phyloP scores from a whole-genome alignment of 1,140 invertebrate genomes.

The Caenorhabditis tropicalis region DNA sequence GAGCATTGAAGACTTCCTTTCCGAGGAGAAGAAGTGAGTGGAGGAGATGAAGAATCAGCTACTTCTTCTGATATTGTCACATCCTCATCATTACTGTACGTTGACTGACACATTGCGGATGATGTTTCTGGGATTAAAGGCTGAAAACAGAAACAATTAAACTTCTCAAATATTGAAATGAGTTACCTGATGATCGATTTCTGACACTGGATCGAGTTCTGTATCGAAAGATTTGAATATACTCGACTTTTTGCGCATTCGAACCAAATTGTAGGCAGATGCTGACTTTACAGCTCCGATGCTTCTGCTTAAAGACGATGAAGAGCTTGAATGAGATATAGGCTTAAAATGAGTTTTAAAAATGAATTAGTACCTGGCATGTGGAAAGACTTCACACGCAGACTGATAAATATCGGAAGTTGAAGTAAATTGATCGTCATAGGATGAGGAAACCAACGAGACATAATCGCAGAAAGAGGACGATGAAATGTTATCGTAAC shows the following conservation, averaged over 20 bases:
- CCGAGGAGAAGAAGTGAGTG: not conserved
- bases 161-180: not conserved
- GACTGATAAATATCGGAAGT: constrained; percentile 48
- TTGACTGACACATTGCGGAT: constrained; percentile 22
- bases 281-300: constrained; percentile 46
- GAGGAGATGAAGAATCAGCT: not conserved
- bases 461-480: constrained; percentile 53
- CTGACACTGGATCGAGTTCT: constrained; percentile 40
- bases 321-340: not conserved
- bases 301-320: not conserved
- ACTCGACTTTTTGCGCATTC: constrained; percentile 41
- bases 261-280: constrained; percentile 45
- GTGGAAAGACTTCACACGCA: constrained; percentile 9
- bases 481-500: constrained; percentile 54
- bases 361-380: not conserved
- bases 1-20: constrained; percentile 29
- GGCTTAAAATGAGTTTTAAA: not conserved
- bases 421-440: constrained; percentile 27
- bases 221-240: constrained; percentile 51
- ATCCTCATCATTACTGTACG: constrained; percentile 36
- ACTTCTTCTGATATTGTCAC: constrained; percentile 30
- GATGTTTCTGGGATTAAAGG: not conserved
- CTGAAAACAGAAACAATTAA: not conserved
- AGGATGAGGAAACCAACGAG: constrained; percentile 42
- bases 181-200: constrained; percentile 6